Evolutionary conservation across 2,113 vertebrate genomes (phyloP).

Genomic region (Onychostruthus taczanowskii): DNA sequence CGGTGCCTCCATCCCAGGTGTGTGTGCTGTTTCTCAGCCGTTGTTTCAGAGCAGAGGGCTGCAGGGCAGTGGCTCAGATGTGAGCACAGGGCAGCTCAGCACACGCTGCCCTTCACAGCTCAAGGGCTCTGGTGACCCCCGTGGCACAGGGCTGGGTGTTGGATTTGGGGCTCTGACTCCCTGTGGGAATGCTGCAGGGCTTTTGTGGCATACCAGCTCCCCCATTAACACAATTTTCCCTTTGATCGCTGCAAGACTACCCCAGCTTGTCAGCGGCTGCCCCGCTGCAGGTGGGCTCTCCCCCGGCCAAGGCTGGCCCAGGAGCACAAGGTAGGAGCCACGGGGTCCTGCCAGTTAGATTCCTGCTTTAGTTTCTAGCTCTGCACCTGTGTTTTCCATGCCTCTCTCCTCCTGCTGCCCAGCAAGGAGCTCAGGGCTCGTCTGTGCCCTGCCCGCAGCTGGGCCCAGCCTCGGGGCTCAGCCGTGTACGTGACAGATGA

Average conservation of each 20-base stretch:
- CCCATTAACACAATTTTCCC: conserved; percentile 29
- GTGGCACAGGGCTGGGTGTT: rapidly evolving
- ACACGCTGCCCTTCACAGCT: neutral
- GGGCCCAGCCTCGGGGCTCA: neutral
- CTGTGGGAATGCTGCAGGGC: neutral
- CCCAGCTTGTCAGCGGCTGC: conserved; percentile 6
- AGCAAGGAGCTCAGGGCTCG: neutral
- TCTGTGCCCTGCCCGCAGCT: neutral
- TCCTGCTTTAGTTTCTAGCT: neutral
- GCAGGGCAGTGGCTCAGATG: rapidly evolving
- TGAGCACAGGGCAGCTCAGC: neutral
- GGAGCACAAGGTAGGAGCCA: conserved; percentile 68
- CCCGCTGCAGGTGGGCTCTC: conserved; percentile 41
- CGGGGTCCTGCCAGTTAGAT: neutral
- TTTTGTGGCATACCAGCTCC: neutral
- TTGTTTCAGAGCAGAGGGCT: neutral
- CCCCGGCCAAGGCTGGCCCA: neutral
- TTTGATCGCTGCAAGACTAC: conserved; percentile 54
- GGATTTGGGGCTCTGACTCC: neutral
- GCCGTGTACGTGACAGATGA: neutral
- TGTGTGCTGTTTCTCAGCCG: neutral
- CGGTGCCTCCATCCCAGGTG: neutral
- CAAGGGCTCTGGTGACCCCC: neutral
- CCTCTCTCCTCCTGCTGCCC: neutral
- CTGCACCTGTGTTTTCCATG: neutral